Conservation (phyloP, 2,113 vertebrate genomes). For the Limanda limanda region DNA sequence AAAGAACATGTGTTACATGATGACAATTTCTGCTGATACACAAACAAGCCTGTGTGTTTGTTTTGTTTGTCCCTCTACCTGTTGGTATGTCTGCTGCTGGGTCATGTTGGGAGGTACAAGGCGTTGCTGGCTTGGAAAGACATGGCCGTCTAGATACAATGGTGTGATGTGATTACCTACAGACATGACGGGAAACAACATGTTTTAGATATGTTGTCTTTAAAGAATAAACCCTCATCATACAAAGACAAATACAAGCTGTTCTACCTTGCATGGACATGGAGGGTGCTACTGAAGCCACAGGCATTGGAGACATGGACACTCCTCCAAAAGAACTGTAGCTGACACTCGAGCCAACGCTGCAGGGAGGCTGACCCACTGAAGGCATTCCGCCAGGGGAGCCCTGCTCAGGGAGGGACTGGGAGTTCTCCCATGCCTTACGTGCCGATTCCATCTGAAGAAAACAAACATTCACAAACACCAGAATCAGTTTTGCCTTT, state of each 20-base stretch:
- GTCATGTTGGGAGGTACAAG: slow-evolving; percentile 94
- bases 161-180: slow-evolving; percentile 95
- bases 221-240: neutral
- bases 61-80: slow-evolving; percentile 80
- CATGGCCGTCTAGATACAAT: slow-evolving; percentile 95
- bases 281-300: slow-evolving; percentile 96
- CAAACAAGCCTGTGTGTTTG: neutral
- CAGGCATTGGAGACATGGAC: slow-evolving; percentile 97
- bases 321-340: slow-evolving; percentile 98
- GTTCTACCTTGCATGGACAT: slow-evolving; percentile 95
- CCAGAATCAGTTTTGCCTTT: neutral
- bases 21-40: neutral
- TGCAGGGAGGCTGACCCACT: slow-evolving; percentile 90
- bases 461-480: neutral
- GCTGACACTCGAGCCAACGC: slow-evolving; percentile 91
- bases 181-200: slow-evolving; percentile 3
- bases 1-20: slow-evolving; percentile 12
- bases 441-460: slow-evolving; percentile 97
- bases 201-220: neutral
- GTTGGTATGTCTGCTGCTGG: slow-evolving; percentile 97
- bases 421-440: slow-evolving; percentile 99
- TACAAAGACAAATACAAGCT: neutral
- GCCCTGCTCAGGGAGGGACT: slow-evolving; percentile 95
- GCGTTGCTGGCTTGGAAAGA: slow-evolving; percentile 95
- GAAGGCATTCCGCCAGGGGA: slow-evolving; percentile 88